A percentile compares a stretch with the other conserved stretches of the same genome.
phyloP scores from a whole-genome alignment of 2,797 vertebrate species.

The Hipposideros larvatus region DNA sequence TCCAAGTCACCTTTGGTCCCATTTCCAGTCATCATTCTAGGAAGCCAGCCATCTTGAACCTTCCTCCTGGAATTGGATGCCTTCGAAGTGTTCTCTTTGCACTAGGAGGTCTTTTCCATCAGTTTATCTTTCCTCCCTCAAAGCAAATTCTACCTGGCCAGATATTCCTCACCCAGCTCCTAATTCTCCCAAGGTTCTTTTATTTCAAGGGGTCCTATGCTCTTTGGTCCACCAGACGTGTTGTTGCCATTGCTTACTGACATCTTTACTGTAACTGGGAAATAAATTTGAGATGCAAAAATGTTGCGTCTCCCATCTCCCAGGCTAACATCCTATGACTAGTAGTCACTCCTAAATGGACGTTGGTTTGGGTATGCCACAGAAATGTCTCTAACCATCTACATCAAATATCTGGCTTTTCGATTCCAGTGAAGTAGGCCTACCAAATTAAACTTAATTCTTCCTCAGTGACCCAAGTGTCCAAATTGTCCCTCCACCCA shows the following conservation, averaged over 20 bases:
- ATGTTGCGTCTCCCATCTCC: neutral
- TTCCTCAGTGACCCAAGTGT: neutral
- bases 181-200: neutral
- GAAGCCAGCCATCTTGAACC: neutral
- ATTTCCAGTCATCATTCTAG: neutral
- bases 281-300: neutral
- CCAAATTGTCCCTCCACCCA: neutral
- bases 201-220: neutral
- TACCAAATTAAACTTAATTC: neutral
- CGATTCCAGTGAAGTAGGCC: neutral
- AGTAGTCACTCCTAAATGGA: neutral
- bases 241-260: neutral
- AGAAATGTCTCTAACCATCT: neutral
- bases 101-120: neutral
- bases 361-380: neutral
- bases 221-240: neutral
- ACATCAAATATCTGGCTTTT: constrained; percentile 1
- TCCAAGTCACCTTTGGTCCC: neutral
- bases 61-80: neutral
- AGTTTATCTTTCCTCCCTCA: neutral
- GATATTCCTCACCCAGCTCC: neutral
- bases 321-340: neutral
- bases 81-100: neutral
- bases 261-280: neutral
- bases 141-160: neutral